Conservation (phyloP, 2,113 vertebrate species). For the Clarias macrocephalus region DNA sequence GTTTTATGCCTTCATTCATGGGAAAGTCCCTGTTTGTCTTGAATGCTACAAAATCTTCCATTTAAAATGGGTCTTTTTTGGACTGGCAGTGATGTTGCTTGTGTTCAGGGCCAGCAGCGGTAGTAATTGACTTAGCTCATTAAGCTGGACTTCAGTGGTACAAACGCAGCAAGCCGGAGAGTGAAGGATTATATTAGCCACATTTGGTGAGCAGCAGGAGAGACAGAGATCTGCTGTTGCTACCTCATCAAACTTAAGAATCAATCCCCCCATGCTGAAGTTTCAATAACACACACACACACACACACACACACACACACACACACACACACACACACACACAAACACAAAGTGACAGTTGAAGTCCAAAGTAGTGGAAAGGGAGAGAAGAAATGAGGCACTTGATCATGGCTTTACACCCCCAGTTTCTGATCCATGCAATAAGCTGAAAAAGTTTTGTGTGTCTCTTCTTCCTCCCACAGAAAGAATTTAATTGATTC, state of each 20-base stretch:
- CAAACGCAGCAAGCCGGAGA: slow-evolving; percentile 8
- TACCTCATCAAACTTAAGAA: slow-evolving; percentile 22
- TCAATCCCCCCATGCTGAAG: slow-evolving; percentile 3
- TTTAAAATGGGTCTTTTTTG: background rate
- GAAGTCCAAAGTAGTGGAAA: background rate
- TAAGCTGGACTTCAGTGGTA: slow-evolving; percentile 24
- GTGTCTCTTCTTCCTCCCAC: background rate
- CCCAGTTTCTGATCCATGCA: background rate
- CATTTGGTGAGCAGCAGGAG: slow-evolving; percentile 18
- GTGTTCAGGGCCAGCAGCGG: slow-evolving; percentile 8
- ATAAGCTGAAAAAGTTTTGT: background rate
- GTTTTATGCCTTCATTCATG: too few species aligned
- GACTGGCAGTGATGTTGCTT: slow-evolving; percentile 6
- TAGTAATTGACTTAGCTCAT: slow-evolving; percentile 34
- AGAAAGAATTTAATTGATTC: slow-evolving; percentile 23
- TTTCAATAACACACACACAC: background rate
- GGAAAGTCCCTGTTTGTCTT: too few species aligned
- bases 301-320: too few species aligned
- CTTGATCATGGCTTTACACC: slow-evolving; percentile 5
- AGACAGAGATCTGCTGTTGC: background rate
- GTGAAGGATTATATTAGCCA: slow-evolving; percentile 31
- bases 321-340: background rate
- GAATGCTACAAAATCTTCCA: background rate
- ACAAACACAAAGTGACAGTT: background rate
- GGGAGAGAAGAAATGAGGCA: background rate